A percentile compares a stretch with the other conserved stretches of the same genome.
These are phyloP conservation scores for Drosophila vallismaia DNA, from an alignment of 2,888 invertebrate species.

Conservation along the genomic window DNA sequence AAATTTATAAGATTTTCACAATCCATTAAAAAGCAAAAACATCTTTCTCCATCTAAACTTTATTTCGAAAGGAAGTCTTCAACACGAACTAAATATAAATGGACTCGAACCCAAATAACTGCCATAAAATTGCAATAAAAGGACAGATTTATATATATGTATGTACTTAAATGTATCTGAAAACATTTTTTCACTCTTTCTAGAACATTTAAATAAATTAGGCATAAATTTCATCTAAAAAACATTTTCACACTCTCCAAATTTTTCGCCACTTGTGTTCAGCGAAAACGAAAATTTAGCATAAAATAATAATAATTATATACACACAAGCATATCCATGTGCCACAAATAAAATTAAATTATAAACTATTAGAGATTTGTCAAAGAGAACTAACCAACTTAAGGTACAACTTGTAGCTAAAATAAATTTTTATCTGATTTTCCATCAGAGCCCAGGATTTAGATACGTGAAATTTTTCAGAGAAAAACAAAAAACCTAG, in stretches of 20 bases:
- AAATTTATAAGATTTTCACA: background rate
- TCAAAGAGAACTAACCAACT: constrained; percentile 56
- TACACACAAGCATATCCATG: constrained; percentile 66
- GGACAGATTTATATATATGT: constrained; percentile 33
- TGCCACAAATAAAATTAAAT: constrained; percentile 41
- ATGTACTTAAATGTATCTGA: constrained; percentile 27
- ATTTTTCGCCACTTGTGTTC: constrained; percentile 62
- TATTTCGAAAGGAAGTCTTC: constrained; percentile 16
- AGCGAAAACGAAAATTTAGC: constrained; percentile 41
- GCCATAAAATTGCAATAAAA: constrained; percentile 67
- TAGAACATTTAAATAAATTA: constrained; percentile 61
- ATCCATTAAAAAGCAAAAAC: constrained; percentile 12
- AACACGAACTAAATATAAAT: constrained; percentile 3
- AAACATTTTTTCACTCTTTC: constrained; percentile 17
- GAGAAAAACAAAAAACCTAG: constrained; percentile 31
- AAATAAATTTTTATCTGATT: constrained; percentile 51
- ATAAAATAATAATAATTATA: constrained; percentile 46
- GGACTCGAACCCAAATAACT: constrained; percentile 48
- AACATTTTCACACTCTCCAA: constrained; percentile 7
- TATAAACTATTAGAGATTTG: constrained; percentile 48
- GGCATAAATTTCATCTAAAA: constrained; percentile 42
- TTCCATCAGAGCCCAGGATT: constrained; percentile 14
- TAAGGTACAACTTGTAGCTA: constrained; percentile 70
- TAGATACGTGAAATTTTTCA: constrained; percentile 66
- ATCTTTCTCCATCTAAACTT: constrained; percentile 1